Conservation (phyloP, 2,888 invertebrate species). For the Tyria jacobaeae region DNA sequence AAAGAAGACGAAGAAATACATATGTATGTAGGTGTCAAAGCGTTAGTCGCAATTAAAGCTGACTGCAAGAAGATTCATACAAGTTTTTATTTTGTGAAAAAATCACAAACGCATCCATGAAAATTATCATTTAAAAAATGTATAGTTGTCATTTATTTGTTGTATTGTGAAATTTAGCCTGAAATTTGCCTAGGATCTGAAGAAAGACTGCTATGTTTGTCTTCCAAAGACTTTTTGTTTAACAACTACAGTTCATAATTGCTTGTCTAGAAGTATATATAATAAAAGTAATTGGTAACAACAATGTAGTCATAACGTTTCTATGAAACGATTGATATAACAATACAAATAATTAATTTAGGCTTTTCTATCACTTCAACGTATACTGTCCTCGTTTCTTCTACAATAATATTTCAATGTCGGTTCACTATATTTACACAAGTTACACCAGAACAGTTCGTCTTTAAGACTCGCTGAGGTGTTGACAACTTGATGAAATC, state of each 20-base stretch:
- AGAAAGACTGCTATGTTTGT: background rate
- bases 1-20: too few species aligned
- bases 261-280: conserved; percentile 6
- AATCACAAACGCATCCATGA: too few species aligned
- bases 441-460: conserved; percentile 60
- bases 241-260: background rate
- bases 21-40: too few species aligned
- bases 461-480: conserved; percentile 76
- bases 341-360: conserved; percentile 80
- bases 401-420: conserved; percentile 51
- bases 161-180: too few species aligned
- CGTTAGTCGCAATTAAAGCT: background rate
- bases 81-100: background rate
- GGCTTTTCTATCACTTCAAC: conserved; percentile 84
- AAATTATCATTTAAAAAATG: too few species aligned
- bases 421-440: conserved; percentile 66
- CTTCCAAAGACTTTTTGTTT: background rate
- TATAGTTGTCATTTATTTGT: too few species aligned
- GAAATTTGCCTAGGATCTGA: background rate
- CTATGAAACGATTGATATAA: conserved; percentile 83
- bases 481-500: conserved; percentile 43
- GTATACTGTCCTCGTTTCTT: conserved; percentile 77
- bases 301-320: conserved; percentile 79
- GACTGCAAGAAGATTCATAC: background rate
- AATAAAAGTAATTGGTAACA: conserved; percentile 42